Percentiles rank a stretch among this genome's conserved stretches.
Conservation (phyloP, 37 sponge, comb jelly and placozoan species). For the Corticium candelabrum region DNA sequence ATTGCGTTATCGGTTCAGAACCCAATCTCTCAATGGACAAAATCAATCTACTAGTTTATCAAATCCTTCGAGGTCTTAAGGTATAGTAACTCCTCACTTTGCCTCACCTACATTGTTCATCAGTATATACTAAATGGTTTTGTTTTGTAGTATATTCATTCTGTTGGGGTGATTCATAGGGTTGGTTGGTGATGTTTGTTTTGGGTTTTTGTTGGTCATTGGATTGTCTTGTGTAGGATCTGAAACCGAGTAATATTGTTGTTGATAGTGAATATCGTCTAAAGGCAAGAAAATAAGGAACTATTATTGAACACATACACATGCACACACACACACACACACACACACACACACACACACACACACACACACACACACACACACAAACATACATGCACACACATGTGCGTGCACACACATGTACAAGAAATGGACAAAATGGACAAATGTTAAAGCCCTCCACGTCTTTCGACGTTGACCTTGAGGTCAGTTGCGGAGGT, state of each 20-base stretch:
- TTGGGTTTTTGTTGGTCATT: not conserved
- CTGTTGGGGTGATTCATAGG: conserved; percentile 81
- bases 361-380: no score
- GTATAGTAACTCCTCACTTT: not conserved
- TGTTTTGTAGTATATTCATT: conserved; percentile 67
- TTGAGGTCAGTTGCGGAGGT: no score
- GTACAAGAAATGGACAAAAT: no score
- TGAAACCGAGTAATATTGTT: not conserved
- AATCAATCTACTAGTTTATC: conserved; percentile 88
- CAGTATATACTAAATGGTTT: no score
- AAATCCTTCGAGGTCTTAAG: conserved; percentile 85
- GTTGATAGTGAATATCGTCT: not conserved
- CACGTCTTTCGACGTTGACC: no score
- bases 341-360: conserved; percentile 21
- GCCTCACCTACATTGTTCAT: not conserved
- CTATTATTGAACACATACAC: conserved; percentile 6
- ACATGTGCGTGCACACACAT: no score
- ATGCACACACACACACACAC: conserved; percentile 33
- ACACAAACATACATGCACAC: no score
- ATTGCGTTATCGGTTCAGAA: conserved; percentile 76
- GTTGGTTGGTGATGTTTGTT: conserved; percentile 11
- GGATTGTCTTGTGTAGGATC: not conserved
- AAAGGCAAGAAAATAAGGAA: not conserved
- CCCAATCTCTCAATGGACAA: conserved; percentile 71
- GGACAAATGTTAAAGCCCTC: no score